Evolutionary conservation across 2,888 invertebrate genomes (phyloP), one percentile per base, ranked within the genome.

Genomic region (Parthenolecanium corni): DNA sequence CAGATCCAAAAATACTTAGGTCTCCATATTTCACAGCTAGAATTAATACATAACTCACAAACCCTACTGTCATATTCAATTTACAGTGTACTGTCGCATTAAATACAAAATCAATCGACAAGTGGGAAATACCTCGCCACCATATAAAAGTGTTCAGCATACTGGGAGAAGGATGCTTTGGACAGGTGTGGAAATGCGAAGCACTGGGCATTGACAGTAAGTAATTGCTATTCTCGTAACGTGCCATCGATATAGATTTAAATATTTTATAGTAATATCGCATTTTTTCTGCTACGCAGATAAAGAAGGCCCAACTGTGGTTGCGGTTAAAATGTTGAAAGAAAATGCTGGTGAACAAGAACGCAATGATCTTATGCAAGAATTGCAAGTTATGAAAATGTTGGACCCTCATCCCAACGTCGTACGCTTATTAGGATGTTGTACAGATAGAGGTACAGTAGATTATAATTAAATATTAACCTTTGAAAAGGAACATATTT

Each of bases 261-360:
- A 31, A 6, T 31, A 31, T 31, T 31, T 31, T 31, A 31, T 6
- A 31, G 31, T 31, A 31, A 9, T n/a, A 31, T 31, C 31, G 24
- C 6, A 23, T 38, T 20, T 42, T 44, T 18, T n/a, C 16, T 51
- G 21, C 23, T 25, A 69, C 71, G 14, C 73, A 82, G 84, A 82
- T 25, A 78, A 78, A 67, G 84, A 85, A 70, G 86, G 86, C 1
- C 79, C 85, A 46, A 81, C 83, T 38, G 85, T 87, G 1, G 93
- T 94, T 0, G 94, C 94, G 14, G 93, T 94, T 40, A 94, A 94
- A 75, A 94, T 93, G 0, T 77, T 93, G n/a, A 92, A 92, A 76
- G 92, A 91, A 73, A 89, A 89, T 70, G 91, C 92, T 0, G 85
- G 86, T 1, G 91, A 91, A 71, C 82, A 87, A 62, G 93, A 93